Evolutionary conservation across 2,797 vertebrate species (phyloP).

Genomic region (Xyrichtys novacula): DNA sequence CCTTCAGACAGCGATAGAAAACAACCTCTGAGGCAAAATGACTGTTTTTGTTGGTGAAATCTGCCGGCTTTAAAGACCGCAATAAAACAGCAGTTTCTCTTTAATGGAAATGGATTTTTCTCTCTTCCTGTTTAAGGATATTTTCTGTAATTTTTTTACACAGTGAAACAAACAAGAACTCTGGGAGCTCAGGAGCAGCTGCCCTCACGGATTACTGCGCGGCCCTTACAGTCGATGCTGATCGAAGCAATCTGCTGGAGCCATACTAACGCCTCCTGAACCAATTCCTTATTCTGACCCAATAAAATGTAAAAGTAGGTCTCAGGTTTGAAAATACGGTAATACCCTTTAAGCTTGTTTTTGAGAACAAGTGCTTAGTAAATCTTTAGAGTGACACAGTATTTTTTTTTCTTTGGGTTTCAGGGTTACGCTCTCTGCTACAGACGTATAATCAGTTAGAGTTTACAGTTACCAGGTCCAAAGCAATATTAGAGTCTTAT

Average conservation of each 20-base stretch:
- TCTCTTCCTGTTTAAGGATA: no score
- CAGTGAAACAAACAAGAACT: background rate
- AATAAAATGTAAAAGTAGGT: background rate
- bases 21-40: no score
- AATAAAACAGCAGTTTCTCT: no score
- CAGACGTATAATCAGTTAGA: background rate
- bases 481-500: constrained; percentile 1
- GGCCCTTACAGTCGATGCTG: background rate
- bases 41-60: no score
- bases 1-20: no score
- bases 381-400: background rate
- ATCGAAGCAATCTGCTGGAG: background rate
- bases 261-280: background rate
- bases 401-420: constrained; percentile 5
- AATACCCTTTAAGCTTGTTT: background rate
- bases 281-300: background rate
- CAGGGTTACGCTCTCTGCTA: constrained; percentile 1
- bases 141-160: no score
- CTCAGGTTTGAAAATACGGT: background rate
- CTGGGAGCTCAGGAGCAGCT: background rate
- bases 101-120: no score
- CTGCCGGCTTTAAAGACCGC: no score
- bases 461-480: background rate
- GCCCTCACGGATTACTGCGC: background rate
- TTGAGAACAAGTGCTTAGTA: background rate